Base-by-base conservation (phyloP, 2,113 vertebrate species). In the Semnopithecus entellus region DNA sequence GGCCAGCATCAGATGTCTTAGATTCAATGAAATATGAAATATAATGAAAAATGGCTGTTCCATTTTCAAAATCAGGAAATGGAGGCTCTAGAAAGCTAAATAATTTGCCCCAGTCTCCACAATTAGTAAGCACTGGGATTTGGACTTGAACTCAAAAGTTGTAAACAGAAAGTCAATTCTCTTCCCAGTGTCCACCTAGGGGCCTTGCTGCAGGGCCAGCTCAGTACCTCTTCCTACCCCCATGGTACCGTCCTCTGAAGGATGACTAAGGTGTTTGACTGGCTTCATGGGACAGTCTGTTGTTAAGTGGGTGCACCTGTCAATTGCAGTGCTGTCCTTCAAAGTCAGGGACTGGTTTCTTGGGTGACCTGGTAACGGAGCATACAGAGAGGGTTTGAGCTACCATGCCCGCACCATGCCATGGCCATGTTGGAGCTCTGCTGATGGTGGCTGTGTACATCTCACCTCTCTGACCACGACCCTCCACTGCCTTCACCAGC, bases 221-320 rank as follows among this genome's bases (percentile, higher is more conserved):
- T 50, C 22, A 2, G 70, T 0, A 3, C 61, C 76, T 55, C 17
- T 10, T 18, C 22, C 38, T 2, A 0, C 25, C 20, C 9, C 30
- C 6, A 0, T 0, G 32, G 43, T 27, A 16, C 82, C 5, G 1
- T n/a, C 18, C 68, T 45, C n/a, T n/a, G 23, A 13, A 30, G n/a
- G 32, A 22, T 3, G 73, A 32, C 57, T n/a, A 8, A 18, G 8
- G 38, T 0, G 25, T 14, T 38, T 8, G 17, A 0, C 5, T 6
- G n/a, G 64, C 43, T 57, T 57, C 38, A 2, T 0, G 13, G 27
- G 48, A 23, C 90, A 57, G 25, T n/a, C 43, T 94, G 45, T 79
- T 57, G n/a, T 27, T 6, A 20, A 20, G 17, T 3, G 48, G 8
- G 32, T 14, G 25, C 3, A 82, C 22, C 40, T 30, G 68, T 72